Evolutionary conservation across 2,888 invertebrate genomes (phyloP), one percentile per base, ranked within the genome.

Genomic region (Eupithecia insigniata): DNA sequence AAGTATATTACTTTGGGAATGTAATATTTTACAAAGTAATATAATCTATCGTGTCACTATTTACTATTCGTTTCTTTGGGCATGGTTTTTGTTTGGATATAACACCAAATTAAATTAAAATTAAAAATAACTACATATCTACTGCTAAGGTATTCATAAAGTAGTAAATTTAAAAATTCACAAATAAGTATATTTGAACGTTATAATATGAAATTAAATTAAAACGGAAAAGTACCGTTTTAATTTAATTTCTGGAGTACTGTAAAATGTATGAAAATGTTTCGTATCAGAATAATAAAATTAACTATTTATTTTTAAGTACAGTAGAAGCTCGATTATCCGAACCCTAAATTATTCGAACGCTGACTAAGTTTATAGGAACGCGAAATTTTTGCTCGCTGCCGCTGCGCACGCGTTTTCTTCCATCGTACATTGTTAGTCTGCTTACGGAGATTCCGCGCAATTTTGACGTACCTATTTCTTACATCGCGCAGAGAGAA

Each of bases 31-130:
- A 22, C 64, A 34, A 64, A 64, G 64, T 22, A 64, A 51, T 66
- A 30, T n/a, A 66, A 30, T 66, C 51, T 66, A 66, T 5, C 32
- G 30, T 46, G 75, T 76, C 78, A 81, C 84, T 81, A 78, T 80
- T n/a, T 81, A 76, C 82, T 85, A 85, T 83, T 80, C 82, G 81
- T 87, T 83, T 92, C 93, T 93, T 93, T 93, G 92, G 93, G 93
- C 92, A 90, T 84, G 88, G 87, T 91, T 87, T 88, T 89, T 89
- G 92, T 88, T 62, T 62, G 61, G 65, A 26, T 75, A 22, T 22
- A 67, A 51, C 75, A 69, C 7, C 51, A 66, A 46, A 62, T 32
- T 32, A 62, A 78, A 81, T 74, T 80, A 80, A 76, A 79, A 79
- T 77, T 81, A 81, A 80, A 64, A 30, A 39, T 67, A 55, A 55